These are phyloP conservation scores for Pandemis cinnamomeana DNA, from an alignment of 2,888 invertebrate genomes.

Conservation along the genomic window DNA sequence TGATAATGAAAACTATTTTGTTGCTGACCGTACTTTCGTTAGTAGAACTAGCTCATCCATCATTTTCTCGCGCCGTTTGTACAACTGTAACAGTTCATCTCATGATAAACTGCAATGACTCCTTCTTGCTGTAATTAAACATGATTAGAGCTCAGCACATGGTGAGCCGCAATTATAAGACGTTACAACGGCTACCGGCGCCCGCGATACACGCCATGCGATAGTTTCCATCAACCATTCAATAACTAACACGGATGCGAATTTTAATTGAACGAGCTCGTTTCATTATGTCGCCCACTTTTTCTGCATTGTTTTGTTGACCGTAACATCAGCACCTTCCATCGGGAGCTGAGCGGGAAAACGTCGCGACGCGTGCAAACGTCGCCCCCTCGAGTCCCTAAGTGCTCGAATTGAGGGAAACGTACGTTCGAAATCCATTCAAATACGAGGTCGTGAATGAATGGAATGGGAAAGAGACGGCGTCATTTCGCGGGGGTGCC, in stretches of 20 bases:
- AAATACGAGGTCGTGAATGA: constrained; percentile 82
- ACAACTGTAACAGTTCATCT: constrained; percentile 82
- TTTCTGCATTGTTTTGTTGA: constrained; percentile 50
- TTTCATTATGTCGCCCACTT: constrained; percentile 55
- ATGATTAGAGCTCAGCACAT: constrained; percentile 83
- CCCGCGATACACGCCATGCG: constrained; percentile 72
- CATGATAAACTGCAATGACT: constrained; percentile 83
- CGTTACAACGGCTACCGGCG: constrained; percentile 77
- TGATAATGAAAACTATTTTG: not conserved
- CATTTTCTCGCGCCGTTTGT: constrained; percentile 70
- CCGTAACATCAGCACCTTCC: constrained; percentile 40
- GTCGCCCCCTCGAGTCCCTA: constrained; percentile 56
- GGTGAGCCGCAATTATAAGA: constrained; percentile 79
- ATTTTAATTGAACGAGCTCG: constrained; percentile 62
- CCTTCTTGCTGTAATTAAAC: constrained; percentile 78
- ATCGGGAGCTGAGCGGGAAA: constrained; percentile 10
- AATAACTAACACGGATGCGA: constrained; percentile 75
- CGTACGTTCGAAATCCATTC: constrained; percentile 76
- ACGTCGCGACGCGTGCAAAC: constrained; percentile 58
- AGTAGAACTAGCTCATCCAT: constrained; percentile 57
- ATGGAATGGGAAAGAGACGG: constrained; percentile 79
- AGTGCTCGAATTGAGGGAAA: constrained; percentile 69
- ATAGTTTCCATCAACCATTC: constrained; percentile 72
- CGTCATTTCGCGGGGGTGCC: constrained; percentile 50
- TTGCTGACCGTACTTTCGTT: constrained; percentile 43